phyloP scores from a whole-genome alignment of 2,888 invertebrate genomes.

The Ophonus ardosiacus region DNA sequence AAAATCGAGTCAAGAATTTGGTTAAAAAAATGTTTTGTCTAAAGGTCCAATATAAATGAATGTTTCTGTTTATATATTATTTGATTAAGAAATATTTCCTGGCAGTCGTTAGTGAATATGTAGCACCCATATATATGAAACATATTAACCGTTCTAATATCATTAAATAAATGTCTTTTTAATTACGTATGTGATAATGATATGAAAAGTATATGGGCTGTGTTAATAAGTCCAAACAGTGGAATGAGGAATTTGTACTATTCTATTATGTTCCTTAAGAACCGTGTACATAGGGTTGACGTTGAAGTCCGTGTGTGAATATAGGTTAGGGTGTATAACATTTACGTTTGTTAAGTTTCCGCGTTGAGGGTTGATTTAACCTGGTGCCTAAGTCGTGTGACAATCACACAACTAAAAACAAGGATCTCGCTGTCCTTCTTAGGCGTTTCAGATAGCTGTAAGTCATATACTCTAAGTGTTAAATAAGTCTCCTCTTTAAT shows the following conservation, averaged over 20 bases:
- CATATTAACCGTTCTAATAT: constrained; percentile 48
- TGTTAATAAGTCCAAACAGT: constrained; percentile 55
- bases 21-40: background rate
- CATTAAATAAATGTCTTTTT: constrained; percentile 36
- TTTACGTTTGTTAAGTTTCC: background rate
- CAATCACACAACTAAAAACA: constrained; percentile 39
- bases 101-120: background rate
- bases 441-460: constrained; percentile 25
- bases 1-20: background rate
- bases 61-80: background rate
- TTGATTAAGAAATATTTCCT: background rate
- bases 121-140: constrained; percentile 23
- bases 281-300: constrained; percentile 37
- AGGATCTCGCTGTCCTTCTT: constrained; percentile 32
- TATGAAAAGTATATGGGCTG: constrained; percentile 59
- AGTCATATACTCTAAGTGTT: constrained; percentile 36
- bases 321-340: constrained; percentile 37
- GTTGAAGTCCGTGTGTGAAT: constrained; percentile 10
- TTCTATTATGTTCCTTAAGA: constrained; percentile 23
- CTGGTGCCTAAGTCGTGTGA: constrained; percentile 45
- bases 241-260: constrained; percentile 13
- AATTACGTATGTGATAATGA: constrained; percentile 59
- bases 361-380: constrained; percentile 32
- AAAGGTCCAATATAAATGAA: background rate
- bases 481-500: constrained; percentile 73